Percentiles rank a stretch among this genome's conserved stretches.
These are phyloP conservation scores for Leptinotarsa peninsularis DNA, from an alignment of 2,888 invertebrate genomes.

Conservation along the genomic window DNA sequence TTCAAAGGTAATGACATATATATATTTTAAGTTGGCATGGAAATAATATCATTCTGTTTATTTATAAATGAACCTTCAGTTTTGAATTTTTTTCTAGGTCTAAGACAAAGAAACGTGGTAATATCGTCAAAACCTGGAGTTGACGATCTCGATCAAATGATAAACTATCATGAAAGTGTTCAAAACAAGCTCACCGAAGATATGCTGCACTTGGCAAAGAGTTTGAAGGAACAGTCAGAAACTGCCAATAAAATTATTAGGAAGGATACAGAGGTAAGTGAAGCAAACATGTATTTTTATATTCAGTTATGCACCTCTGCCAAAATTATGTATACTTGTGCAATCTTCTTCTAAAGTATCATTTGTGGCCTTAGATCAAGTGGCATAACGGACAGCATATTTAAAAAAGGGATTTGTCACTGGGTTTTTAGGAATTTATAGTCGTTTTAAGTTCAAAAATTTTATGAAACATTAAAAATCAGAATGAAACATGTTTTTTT, in stretches of 20 bases:
- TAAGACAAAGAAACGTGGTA: constrained; percentile 70
- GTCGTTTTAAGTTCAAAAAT: too few species aligned
- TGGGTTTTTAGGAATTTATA: too few species aligned
- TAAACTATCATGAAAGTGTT: constrained; percentile 88
- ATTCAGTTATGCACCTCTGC: not conserved
- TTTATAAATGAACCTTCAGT: not conserved
- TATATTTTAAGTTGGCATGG: too few species aligned
- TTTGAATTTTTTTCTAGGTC: constrained; percentile 44
- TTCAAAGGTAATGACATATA: too few species aligned
- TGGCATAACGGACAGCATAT: too few species aligned
- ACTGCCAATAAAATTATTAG: constrained; percentile 91
- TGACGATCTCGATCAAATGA: constrained; percentile 83
- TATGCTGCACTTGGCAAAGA: constrained; percentile 89
- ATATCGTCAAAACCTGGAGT: constrained; percentile 60
- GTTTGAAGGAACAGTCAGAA: constrained; percentile 89
- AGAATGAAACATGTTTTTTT: too few species aligned
- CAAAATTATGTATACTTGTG: too few species aligned
- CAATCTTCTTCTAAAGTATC: too few species aligned
- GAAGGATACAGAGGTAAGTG: constrained; percentile 83
- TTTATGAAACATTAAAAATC: too few species aligned
- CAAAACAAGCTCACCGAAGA: constrained; percentile 95
- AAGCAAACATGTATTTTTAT: not conserved
- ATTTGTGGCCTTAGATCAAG: too few species aligned
- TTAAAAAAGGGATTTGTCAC: too few species aligned
- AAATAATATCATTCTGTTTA: not conserved